phyloP scores from a whole-genome alignment of 2,797 vertebrate species.

The Sebastes miniatus region DNA sequence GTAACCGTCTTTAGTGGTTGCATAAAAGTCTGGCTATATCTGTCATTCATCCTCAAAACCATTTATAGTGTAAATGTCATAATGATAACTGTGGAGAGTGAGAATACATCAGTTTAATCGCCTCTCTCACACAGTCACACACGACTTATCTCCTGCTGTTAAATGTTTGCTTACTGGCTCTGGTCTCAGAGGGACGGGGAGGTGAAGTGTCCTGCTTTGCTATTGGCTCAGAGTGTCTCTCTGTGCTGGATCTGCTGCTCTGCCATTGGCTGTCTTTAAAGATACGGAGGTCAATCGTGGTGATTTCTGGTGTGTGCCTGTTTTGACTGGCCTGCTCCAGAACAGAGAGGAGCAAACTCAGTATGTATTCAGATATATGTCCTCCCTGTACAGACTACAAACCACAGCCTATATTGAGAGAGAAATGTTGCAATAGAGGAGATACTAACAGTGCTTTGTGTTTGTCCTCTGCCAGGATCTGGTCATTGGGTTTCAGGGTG shows the following conservation, averaged over 20 bases:
- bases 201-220: constrained; percentile 57
- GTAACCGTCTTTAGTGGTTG: neutral
- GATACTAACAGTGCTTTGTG: constrained; percentile 94
- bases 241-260: constrained; percentile 30
- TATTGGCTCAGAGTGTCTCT: constrained; percentile 59
- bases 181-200: constrained; percentile 62
- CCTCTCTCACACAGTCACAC: neutral
- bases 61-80: neutral
- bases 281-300: constrained; percentile 46
- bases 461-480: constrained; percentile 97
- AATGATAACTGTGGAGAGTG: neutral
- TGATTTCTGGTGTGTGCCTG: constrained; percentile 55
- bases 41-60: neutral
- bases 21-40: neutral
- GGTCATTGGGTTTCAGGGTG: constrained; percentile 91
- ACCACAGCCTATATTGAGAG: neutral
- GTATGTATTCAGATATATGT: neutral
- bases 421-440: constrained; percentile 1
- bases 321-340: constrained; percentile 58
- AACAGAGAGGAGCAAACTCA: constrained; percentile 27
- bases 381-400: constrained; percentile 2
- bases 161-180: constrained; percentile 72
- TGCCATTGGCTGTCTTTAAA: constrained; percentile 49
- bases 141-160: constrained; percentile 60
- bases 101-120: neutral